Base-by-base conservation (phyloP, 1,140 invertebrate species). In the Liolophura sinensis region DNA sequence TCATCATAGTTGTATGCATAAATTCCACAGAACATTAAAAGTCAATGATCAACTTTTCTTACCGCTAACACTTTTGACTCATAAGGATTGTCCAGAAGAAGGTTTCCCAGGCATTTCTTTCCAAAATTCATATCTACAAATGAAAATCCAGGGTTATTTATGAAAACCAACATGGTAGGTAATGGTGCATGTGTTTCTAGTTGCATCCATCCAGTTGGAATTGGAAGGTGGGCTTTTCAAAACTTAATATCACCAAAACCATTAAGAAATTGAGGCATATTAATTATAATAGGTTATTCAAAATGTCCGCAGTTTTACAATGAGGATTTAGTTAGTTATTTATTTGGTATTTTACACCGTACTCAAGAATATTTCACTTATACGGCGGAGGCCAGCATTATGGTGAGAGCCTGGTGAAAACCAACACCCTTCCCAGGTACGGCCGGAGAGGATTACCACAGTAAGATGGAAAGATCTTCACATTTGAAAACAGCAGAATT, bases 1-100 rank as follows among this genome's bases (percentile, higher is more conserved):
- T n/a, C n/a, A n/a, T n/a, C n/a, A n/a, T n/a, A n/a, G n/a, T n/a
- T n/a, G n/a, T n/a, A n/a, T n/a, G n/a, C n/a, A 58, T 31, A 20
- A 58, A 46, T 22, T 15, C 16, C 61, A 65, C 18, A n/a, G 51
- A 52, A 20, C n/a, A 68, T 6, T n/a, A n/a, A 6, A 51, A 24
- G 7, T 40, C 55, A 14, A 14, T 52, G 47, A 25, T 51, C 18
- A 22, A 63, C 27, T 20, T 40, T 51, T 18, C 59, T 62, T 74
- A 81, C 80, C 72, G 70, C 78, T 57, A 83, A 76, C 59, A 83
- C 72, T 46, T 80, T 65, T 27, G 82, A 83, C 68, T 83, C 82
- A 59, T 68, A 71, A 22, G 62, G 59, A 67, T 83, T 83, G n/a
- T 82, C 77, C 47, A 81, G 67, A 50, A 83, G 72, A 7, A 83